Evolutionary conservation across 1,140 invertebrate genomes (phyloP).

Genomic region (Latrodectus geometricus): DNA sequence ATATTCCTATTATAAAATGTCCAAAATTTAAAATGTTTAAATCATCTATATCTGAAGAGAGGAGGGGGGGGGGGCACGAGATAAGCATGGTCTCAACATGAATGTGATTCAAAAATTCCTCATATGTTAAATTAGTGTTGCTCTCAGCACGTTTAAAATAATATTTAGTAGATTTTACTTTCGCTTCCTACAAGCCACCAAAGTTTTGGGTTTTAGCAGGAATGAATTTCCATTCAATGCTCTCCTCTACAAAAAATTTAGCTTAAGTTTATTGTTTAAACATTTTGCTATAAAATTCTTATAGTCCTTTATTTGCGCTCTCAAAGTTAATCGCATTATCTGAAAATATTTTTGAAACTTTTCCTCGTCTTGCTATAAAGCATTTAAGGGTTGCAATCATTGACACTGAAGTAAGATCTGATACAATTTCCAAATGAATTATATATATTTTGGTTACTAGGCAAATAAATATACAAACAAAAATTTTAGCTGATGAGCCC

Average conservation of each 20-base stretch:
- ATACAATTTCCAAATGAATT: slow-evolving; percentile 63
- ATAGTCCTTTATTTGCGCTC: slow-evolving; percentile 15
- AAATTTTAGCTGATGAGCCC: slow-evolving; percentile 30
- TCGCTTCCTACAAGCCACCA: slow-evolving; percentile 55
- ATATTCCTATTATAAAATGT: slow-evolving; percentile 20
- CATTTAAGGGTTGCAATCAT: neutral
- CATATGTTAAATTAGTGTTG: slow-evolving; percentile 57
- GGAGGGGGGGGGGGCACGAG: slow-evolving; percentile 60
- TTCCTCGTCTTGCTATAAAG: slow-evolving; percentile 60
- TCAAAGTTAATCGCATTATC: slow-evolving; percentile 67
- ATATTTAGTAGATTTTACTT: slow-evolving; percentile 61
- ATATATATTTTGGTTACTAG: slow-evolving; percentile 48
- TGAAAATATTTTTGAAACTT: slow-evolving; percentile 60
- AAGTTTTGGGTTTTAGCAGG: slow-evolving; percentile 69
- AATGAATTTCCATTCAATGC: slow-evolving; percentile 67
- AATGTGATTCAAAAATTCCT: slow-evolving; percentile 65
- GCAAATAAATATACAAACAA: slow-evolving; percentile 60
- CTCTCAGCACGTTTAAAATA: slow-evolving; percentile 56
- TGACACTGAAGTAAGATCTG: slow-evolving; percentile 41
- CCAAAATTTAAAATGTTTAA: slow-evolving; percentile 65
- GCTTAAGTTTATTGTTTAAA: neutral
- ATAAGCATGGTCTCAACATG: slow-evolving; percentile 65
- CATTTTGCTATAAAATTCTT: neutral
- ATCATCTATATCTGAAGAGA: no score
- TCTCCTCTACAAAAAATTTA: neutral